Base-by-base conservation (phyloP, 2,797 vertebrate genomes). In the Sciurus vulgaris region DNA sequence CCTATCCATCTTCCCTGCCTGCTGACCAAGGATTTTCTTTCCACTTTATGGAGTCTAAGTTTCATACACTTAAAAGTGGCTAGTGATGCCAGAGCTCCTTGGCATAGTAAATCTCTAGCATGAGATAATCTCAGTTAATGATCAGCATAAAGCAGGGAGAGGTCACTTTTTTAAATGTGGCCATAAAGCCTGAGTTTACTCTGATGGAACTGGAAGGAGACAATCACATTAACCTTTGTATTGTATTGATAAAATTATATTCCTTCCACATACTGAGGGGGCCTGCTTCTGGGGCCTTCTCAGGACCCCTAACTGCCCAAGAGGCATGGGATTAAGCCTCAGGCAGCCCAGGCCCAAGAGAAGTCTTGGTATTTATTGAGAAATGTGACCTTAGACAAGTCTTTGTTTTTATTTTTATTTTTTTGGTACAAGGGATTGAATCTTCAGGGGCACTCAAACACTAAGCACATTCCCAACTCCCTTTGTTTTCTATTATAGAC, bases 121-220 rank as follows among this genome's bases (percentile, higher is more conserved):
- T 97, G 97, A 98, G 98, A 98, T 98, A 98, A 98, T 98, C 98
- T 97, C 95, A 94, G 98, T 98, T 98, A 98, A 98, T 98, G 98
- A 98, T 97, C 98, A 98, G 98, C 98, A 98, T 98, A 98, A 98
- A 98, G 97, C 97, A 97, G 98, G 97, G 96, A 97, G 98, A 98
- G 98, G 98, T 98, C 98, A 97, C 97, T 98, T 96, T 96, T 98
- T 98, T 98, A 97, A 98, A 95, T 20, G 0, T 95, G 0, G 88
- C 98, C 98, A 97, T 98, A 98, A 98, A 98, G 98, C 96, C 96
- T 95, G 0, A 78, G 0, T 97, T 97, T 96, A 81, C 97, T 61
- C 96, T 96, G 98, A 97, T 97, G 67, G 91, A 95, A 97, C 93
- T 86, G 61, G 95, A 95, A 97, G 96, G 95, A 98, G 97, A 95